These are phyloP conservation scores for Spilogale gracilis DNA, from an alignment of 2,113 vertebrate genomes.

Conservation along the genomic window DNA sequence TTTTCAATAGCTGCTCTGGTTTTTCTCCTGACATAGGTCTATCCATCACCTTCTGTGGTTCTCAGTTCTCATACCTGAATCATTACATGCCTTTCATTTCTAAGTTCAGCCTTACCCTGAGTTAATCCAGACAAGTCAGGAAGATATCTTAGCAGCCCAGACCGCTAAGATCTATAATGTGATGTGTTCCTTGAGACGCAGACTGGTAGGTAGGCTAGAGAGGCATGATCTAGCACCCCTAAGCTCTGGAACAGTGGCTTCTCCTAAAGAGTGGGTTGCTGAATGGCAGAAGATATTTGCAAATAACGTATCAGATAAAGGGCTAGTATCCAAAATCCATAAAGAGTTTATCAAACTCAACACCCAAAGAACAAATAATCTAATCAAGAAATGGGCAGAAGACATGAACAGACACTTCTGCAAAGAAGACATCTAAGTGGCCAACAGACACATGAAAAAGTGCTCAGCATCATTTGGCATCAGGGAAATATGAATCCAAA, in stretches of 20 bases:
- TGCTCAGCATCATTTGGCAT: no score
- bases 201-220: neutral
- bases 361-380: no score
- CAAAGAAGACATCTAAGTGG: no score
- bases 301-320: no score
- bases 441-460: no score
- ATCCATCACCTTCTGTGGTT: neutral
- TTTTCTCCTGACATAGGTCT: neutral
- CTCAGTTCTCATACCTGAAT: neutral
- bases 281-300: no score
- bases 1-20: neutral
- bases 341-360: no score
- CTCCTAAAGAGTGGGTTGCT: neutral
- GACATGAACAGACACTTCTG: no score
- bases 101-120: neutral
- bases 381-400: no score
- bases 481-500: no score
- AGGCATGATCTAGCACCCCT: fast-evolving
- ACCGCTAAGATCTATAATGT: neutral
- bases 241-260: neutral
- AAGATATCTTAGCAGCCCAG: neutral
- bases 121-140: neutral
- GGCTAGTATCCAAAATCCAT: no score
- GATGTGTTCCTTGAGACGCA: neutral
- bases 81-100: neutral